These are phyloP conservation scores for Drosophila maculinotata DNA, from an alignment of 2,888 invertebrate genomes.

Conservation along the genomic window DNA sequence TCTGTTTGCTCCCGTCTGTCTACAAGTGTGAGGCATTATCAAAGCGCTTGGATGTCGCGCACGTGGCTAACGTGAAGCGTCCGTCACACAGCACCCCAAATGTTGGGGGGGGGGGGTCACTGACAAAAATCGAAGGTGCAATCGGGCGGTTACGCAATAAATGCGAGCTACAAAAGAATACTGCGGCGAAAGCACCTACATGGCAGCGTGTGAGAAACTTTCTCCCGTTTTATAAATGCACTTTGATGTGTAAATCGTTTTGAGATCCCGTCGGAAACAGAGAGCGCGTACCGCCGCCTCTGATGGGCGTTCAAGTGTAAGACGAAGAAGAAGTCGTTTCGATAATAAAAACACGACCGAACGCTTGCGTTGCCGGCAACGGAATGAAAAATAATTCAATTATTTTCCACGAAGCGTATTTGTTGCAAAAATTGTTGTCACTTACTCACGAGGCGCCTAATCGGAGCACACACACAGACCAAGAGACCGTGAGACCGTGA, in stretches of 20 bases:
- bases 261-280: constrained; percentile 33
- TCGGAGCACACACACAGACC: constrained; percentile 21
- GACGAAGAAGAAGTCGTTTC: constrained; percentile 17
- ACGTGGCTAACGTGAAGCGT: constrained; percentile 43
- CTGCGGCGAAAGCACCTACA: not conserved
- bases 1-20: constrained; percentile 13
- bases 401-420: constrained; percentile 68
- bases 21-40: constrained; percentile 27
- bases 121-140: constrained; percentile 23
- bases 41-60: constrained; percentile 25
- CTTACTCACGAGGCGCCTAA: constrained; percentile 50
- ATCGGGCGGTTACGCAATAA: constrained; percentile 24
- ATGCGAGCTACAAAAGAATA: constrained; percentile 1
- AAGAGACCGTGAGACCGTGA: constrained; percentile 15
- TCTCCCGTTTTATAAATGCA: constrained; percentile 22
- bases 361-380: constrained; percentile 74
- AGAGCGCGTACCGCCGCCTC: constrained; percentile 36
- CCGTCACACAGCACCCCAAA: constrained; percentile 5
- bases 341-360: constrained; percentile 59
- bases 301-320: constrained; percentile 22
- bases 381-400: constrained; percentile 79
- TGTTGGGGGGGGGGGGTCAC: constrained; percentile 5
- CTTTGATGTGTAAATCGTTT: not conserved
- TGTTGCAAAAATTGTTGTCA: constrained; percentile 56
- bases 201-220: not conserved